Evolutionary conservation across 2,113 vertebrate genomes (phyloP).

Genomic region (Calidris pugnax): DNA sequence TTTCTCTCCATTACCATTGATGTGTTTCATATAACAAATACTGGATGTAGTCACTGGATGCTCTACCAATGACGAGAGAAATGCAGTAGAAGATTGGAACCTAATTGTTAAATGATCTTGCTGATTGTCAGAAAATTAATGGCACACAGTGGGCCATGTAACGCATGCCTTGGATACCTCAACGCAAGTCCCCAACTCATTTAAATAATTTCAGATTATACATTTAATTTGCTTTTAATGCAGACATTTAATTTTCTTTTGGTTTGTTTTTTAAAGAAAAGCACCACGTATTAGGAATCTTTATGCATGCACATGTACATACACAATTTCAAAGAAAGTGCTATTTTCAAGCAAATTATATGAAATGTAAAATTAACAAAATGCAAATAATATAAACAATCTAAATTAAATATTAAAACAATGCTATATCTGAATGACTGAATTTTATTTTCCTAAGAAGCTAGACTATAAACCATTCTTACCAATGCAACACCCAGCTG

Average conservation of each 20-base stretch:
- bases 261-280: slow-evolving; percentile 48
- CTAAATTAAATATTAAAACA: slow-evolving; percentile 62
- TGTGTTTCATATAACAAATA: neutral
- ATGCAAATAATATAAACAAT: slow-evolving; percentile 60
- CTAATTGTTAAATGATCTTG: neutral
- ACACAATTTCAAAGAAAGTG: slow-evolving; percentile 51
- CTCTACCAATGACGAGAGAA: neutral
- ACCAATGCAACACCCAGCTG: slow-evolving; percentile 61
- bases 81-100: slow-evolving; percentile 12
- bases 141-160: neutral
- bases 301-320: slow-evolving; percentile 45
- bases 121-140: slow-evolving; percentile 14
- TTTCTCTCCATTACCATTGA: neutral
- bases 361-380: slow-evolving; percentile 70
- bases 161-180: neutral
- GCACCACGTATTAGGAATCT: slow-evolving; percentile 38
- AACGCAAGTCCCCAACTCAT: neutral
- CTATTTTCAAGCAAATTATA: slow-evolving; percentile 59
- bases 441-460: slow-evolving; percentile 58
- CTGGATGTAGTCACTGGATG: neutral
- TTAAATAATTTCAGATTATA: slow-evolving; percentile 58
- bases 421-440: slow-evolving; percentile 39
- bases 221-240: slow-evolving; percentile 54
- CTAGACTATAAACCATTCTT: slow-evolving; percentile 7
- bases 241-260: slow-evolving; percentile 50